A percentile compares a stretch with the other conserved stretches of the same genome.
phyloP scores from a whole-genome alignment of 64 coral and sea anemone genomes.

The Actinia equina region DNA sequence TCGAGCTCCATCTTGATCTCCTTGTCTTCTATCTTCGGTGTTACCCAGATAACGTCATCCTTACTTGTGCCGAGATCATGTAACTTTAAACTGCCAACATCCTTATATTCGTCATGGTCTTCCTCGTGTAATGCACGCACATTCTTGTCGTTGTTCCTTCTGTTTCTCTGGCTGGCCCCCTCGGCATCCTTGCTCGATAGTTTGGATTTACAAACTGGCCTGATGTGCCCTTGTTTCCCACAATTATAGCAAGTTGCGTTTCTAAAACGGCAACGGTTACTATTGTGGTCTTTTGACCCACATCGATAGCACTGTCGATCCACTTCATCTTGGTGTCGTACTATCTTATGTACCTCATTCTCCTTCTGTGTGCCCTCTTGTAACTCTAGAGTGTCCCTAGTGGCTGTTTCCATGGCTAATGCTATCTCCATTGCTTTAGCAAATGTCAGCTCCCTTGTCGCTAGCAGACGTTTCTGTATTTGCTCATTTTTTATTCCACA shows the following conservation, averaged over 20 bases:
- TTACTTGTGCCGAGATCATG: no score
- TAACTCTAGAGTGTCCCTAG: constrained; percentile 10
- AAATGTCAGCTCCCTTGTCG: no score
- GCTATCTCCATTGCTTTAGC: constrained; percentile 17
- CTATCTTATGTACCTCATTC: neutral
- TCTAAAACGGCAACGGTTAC: neutral
- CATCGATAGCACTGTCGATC: neutral
- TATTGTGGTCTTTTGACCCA: neutral
- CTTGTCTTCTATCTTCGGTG: no score
- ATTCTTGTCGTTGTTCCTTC: no score
- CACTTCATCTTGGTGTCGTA: neutral
- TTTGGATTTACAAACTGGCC: neutral
- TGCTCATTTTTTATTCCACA: no score
- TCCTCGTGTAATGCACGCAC: no score
- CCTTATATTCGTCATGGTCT: no score
- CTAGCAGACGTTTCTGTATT: no score
- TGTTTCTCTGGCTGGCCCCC: no score
- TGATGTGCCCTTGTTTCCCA: neutral
- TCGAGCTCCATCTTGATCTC: neutral
- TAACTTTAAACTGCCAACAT: no score
- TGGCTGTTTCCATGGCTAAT: neutral
- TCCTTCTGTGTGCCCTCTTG: constrained; percentile 22
- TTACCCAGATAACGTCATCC: no score
- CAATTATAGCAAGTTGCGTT: neutral
- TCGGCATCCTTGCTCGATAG: no score